Percentiles rank a stretch among this genome's conserved stretches.
Evolutionary conservation across 1,140 invertebrate species (phyloP).

Genomic region (Temnothorax longispinosus): DNA sequence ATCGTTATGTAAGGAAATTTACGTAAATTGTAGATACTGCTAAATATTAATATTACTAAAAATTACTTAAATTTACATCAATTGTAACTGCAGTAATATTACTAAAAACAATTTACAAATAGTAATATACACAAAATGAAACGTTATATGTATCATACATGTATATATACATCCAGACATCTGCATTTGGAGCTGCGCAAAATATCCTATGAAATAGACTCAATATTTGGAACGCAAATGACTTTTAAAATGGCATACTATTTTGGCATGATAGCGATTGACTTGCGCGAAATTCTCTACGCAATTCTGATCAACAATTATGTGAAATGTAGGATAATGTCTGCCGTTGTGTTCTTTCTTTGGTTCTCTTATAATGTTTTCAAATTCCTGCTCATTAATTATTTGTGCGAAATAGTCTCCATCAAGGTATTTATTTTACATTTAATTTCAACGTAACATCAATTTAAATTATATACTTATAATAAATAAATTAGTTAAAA

Average conservation of each 20-base stretch:
- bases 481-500: not conserved
- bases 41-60: too few species aligned
- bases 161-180: not conserved
- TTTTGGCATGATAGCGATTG: not conserved
- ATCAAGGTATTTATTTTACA: not conserved
- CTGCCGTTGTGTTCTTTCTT: too few species aligned
- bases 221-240: slow-evolving; percentile 25
- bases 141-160: not conserved
- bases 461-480: not conserved
- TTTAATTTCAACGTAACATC: not conserved
- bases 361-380: not conserved
- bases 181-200: slow-evolving; percentile 20
- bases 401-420: not conserved
- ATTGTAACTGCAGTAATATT: not conserved
- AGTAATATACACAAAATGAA: not conserved
- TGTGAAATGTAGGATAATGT: not conserved
- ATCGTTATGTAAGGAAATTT: slow-evolving; percentile 1
- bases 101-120: not conserved
- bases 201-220: slow-evolving; percentile 11
- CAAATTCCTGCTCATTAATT: slow-evolving; percentile 4
- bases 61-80: too few species aligned
- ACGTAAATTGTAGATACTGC: not conserved
- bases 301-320: not conserved
- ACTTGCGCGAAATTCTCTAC: not conserved
- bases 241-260: slow-evolving; percentile 6